Percentiles rank a stretch among this genome's conserved stretches.
Evolutionary conservation across 2,113 vertebrate species (phyloP).

Genomic region (Pao palembangensis): DNA sequence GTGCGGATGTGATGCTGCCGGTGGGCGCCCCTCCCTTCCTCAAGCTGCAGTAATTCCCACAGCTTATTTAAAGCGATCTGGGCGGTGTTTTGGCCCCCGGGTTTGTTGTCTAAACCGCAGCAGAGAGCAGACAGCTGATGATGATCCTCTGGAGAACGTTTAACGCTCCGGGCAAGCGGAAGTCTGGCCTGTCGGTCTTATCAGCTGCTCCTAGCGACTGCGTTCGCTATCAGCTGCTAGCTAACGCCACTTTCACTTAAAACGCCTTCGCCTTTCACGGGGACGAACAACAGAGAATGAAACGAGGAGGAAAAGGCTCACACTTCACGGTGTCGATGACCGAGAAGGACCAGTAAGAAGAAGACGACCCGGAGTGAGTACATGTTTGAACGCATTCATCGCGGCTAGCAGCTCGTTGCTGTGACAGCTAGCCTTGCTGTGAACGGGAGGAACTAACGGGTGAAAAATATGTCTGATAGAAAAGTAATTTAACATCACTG

Average conservation of each 20-base stretch:
- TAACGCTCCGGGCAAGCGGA: constrained; percentile 46
- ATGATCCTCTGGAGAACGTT: constrained; percentile 29
- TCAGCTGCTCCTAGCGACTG: constrained; percentile 34
- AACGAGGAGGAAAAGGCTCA: neutral
- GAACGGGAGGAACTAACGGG: neutral
- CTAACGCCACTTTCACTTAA: neutral
- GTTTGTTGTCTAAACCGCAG: neutral
- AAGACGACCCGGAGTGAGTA: constrained; percentile 37
- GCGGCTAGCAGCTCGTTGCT: constrained; percentile 1
- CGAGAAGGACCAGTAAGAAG: neutral
- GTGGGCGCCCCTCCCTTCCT: constrained; percentile 14
- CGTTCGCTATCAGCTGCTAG: constrained; percentile 23
- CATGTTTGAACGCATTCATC: neutral
- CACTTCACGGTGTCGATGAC: neutral
- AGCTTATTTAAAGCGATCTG: neutral
- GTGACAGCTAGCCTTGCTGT: constrained; percentile 32
- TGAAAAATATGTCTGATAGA: neutral
- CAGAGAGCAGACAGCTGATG: constrained; percentile 22
- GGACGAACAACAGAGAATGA: constrained; percentile 4
- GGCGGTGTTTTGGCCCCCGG: constrained; percentile 2
- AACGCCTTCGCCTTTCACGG: neutral
- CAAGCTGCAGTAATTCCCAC: constrained; percentile 13
- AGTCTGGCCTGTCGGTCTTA: constrained; percentile 21
- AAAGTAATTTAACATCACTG: neutral
- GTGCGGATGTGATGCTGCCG: constrained; percentile 4